Conservation (phyloP, 2,888 invertebrate species). For the Philhelius pedissequus region DNA sequence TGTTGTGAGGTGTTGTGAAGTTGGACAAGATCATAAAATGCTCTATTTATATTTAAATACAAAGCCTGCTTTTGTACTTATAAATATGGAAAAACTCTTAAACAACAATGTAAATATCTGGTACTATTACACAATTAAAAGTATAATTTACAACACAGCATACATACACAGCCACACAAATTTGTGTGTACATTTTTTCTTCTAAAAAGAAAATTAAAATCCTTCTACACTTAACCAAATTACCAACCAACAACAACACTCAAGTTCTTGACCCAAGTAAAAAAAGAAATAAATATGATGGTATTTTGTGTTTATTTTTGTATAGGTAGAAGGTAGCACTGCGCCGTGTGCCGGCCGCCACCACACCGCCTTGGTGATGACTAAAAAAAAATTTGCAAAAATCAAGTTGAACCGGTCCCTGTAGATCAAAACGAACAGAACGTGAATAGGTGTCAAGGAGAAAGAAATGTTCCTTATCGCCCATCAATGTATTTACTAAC, state of each 20-base stretch:
- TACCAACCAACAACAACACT: background rate
- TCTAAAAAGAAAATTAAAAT: background rate
- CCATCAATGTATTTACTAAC: constrained; percentile 22
- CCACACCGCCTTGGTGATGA: background rate
- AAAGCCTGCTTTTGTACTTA: too few species aligned
- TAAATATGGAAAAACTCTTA: too few species aligned
- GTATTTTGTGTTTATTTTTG: constrained; percentile 4
- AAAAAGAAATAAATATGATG: background rate
- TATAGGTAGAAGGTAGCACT: background rate
- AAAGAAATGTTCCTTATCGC: constrained; percentile 65
- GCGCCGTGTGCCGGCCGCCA: too few species aligned
- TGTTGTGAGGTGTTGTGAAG: too few species aligned
- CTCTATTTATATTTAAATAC: too few species aligned
- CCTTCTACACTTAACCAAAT: background rate
- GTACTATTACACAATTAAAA: too few species aligned
- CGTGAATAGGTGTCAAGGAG: constrained; percentile 68
- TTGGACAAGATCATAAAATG: too few species aligned
- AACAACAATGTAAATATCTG: too few species aligned
- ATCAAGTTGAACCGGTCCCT: constrained; percentile 67
- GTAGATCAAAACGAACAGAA: constrained; percentile 59
- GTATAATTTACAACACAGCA: too few species aligned
- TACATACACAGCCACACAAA: background rate
- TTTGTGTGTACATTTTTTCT: background rate
- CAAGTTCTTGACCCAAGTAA: background rate
- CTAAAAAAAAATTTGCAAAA: constrained; percentile 1